Conservation (phyloP, 2,113 vertebrate species). For the Nothocercus julius region DNA sequence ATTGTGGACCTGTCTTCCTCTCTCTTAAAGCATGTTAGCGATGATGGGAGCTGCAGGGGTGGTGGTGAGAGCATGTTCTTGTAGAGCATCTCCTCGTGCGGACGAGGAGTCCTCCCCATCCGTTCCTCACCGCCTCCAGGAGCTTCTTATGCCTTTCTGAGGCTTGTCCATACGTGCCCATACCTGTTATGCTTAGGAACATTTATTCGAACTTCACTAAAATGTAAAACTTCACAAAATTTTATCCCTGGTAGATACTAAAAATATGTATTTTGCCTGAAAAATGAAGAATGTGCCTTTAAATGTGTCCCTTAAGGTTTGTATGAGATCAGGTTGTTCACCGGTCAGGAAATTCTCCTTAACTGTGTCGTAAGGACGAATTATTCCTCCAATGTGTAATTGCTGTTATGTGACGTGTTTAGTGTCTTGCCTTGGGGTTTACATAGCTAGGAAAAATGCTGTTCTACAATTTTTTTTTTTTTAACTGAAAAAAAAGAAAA, state of each 20-base stretch:
- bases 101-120: background rate
- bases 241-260: background rate
- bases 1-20: slow-evolving; percentile 67
- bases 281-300: background rate
- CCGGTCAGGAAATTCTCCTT: background rate
- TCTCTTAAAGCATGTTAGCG: slow-evolving; percentile 49
- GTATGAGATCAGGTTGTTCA: background rate
- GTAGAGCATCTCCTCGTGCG: background rate
- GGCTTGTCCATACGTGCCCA: fast-evolving
- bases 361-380: background rate
- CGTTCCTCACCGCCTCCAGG: background rate
- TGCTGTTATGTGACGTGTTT: background rate
- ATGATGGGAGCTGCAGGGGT: slow-evolving; percentile 66
- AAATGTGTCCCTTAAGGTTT: background rate
- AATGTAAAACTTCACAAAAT: background rate
- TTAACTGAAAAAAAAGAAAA: background rate
- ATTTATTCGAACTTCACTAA: background rate
- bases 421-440: background rate
- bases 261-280: background rate
- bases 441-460: background rate
- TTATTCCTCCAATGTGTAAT: background rate
- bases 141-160: fast-evolving
- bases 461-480: background rate
- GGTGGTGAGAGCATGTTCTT: slow-evolving; percentile 20
- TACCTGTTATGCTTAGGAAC: background rate